Percentiles rank a stretch among this genome's conserved stretches.
phyloP scores from a whole-genome alignment of 1,140 invertebrate genomes.

The Drosophila ficusphila region DNA sequence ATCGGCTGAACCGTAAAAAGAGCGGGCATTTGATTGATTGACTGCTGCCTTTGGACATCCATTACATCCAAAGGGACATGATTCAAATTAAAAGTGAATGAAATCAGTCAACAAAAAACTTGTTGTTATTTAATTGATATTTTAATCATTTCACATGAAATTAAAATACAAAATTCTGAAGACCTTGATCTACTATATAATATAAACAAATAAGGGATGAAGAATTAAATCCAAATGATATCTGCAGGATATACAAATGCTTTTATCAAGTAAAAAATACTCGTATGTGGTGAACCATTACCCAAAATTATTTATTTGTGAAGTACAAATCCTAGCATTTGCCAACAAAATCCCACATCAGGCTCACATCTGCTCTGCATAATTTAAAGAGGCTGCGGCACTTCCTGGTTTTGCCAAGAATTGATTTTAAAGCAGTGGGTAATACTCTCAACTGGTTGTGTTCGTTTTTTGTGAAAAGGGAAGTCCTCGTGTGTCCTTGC shows the following conservation, averaged over 20 bases:
- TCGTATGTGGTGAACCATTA: not conserved
- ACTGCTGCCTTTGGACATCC: not conserved
- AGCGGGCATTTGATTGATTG: slow-evolving; percentile 2
- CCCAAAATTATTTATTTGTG: not conserved
- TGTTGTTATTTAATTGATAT: too few species aligned
- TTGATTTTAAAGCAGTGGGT: not conserved
- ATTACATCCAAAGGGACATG: too few species aligned
- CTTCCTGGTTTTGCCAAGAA: slow-evolving; percentile 1
- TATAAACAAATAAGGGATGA: too few species aligned
- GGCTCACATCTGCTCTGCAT: not conserved
- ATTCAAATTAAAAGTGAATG: too few species aligned
- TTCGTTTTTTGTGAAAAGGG: not conserved
- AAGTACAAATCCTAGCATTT: not conserved
- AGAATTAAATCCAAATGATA: too few species aligned
- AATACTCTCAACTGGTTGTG: not conserved
- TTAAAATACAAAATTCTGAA: too few species aligned
- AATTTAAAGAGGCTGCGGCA: slow-evolving; percentile 2
- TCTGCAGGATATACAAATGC: too few species aligned
- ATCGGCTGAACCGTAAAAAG: not conserved
- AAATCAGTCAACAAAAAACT: too few species aligned
- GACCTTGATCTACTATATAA: too few species aligned
- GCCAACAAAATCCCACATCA: not conserved
- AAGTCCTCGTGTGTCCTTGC: slow-evolving; percentile 4
- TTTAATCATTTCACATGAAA: too few species aligned
- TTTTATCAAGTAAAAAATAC: too few species aligned